A percentile compares a stretch with the other conserved stretches of the same genome.
Conservation (phyloP, 1,140 invertebrate species). For the Aphelenchoides besseyi region DNA sequence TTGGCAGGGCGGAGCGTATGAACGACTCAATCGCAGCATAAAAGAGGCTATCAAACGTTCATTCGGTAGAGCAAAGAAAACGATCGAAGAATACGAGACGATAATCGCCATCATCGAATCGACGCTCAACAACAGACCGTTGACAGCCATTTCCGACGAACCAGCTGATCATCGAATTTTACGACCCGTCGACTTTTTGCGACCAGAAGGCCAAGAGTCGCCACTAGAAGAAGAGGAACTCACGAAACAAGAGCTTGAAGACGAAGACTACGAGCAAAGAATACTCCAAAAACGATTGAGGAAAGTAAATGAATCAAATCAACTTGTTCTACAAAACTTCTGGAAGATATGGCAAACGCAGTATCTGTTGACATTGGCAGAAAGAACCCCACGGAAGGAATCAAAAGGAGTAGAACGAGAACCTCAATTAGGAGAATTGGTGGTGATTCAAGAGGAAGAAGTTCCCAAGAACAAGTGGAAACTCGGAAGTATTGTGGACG, state of each 20-base stretch:
- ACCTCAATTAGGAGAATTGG: not conserved
- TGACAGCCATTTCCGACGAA: not conserved
- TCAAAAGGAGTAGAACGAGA: not conserved
- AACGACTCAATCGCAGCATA: not conserved
- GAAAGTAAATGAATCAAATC: not conserved
- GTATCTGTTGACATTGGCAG: not conserved
- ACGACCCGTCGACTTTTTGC: conserved; percentile 10
- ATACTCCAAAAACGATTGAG: not conserved
- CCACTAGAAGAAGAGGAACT: not conserved
- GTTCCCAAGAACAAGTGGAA: not conserved
- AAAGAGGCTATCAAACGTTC: conserved; percentile 8
- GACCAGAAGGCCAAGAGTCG: conserved; percentile 4
- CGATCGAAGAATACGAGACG: not conserved
- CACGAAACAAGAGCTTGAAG: not conserved
- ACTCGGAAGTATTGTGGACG: not conserved
- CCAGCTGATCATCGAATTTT: not conserved
- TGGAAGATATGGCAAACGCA: not conserved
- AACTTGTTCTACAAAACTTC: not conserved
- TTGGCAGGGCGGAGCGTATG: not conserved
- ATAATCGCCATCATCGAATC: not conserved
- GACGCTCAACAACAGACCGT: conserved; percentile 1
- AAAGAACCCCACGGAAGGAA: not conserved
- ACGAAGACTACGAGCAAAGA: not conserved
- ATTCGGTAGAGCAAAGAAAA: not conserved
- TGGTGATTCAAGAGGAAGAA: not conserved